Conservation (phyloP, 2,113 vertebrate genomes). For the Psilopogon haemacephalus region DNA sequence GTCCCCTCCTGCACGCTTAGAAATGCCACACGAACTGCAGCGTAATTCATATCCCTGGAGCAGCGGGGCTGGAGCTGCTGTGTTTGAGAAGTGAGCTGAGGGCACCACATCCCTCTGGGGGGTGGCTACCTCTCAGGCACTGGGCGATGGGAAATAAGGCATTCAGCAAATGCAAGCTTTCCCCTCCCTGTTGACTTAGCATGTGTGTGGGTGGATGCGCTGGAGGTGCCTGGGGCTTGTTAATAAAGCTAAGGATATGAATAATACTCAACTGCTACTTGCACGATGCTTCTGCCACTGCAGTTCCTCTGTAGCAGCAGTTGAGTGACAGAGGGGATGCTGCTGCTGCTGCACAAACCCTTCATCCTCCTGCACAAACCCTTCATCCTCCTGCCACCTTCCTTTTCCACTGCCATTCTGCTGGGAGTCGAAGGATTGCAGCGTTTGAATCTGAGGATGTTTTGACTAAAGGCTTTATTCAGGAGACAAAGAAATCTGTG, state of each 20-base stretch:
- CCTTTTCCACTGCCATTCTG: neutral
- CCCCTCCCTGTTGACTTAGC: neutral
- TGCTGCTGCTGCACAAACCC: slow-evolving; percentile 4
- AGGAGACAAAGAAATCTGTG: neutral
- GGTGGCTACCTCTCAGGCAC: neutral
- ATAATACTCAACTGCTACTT: slow-evolving; percentile 35
- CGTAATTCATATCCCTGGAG: neutral
- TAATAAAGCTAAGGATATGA: slow-evolving; percentile 46
- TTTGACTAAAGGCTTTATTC: neutral
- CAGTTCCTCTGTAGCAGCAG: neutral
- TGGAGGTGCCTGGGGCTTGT: slow-evolving; percentile 48
- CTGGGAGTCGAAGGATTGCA: neutral
- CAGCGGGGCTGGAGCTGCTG: neutral
- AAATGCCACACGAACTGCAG: neutral
- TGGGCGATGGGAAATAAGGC: neutral
- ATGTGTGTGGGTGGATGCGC: slow-evolving; percentile 26
- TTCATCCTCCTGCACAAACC: neutral
- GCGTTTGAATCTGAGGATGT: neutral
- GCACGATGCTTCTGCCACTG: slow-evolving; percentile 9
- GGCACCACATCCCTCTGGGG: neutral
- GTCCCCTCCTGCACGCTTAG: neutral
- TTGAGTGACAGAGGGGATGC: neutral
- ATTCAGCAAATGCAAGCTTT: neutral
- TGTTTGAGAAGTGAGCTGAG: neutral
- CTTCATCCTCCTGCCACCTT: neutral